phyloP scores from a whole-genome alignment of 2,113 vertebrate species.

The Porphyrio hochstetteri region DNA sequence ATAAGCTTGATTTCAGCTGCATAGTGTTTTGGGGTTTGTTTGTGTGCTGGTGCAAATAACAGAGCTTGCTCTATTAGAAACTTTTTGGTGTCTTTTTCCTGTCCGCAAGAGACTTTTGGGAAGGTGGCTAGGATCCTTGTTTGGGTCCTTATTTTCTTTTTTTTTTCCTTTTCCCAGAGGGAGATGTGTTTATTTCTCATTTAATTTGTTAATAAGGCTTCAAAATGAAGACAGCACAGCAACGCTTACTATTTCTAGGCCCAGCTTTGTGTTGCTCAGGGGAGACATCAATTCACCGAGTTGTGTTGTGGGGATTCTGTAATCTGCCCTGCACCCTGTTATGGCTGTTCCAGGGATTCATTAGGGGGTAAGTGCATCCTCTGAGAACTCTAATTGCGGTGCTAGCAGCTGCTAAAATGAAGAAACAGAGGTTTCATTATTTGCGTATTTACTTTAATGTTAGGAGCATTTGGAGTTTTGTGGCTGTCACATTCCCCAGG shows the following conservation, averaged over 20 bases:
- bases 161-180: not conserved
- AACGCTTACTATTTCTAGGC: not conserved
- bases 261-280: conserved; percentile 14
- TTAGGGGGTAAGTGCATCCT: conserved; percentile 37
- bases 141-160: not conserved
- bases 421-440: conserved; percentile 32
- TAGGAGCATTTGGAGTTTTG: not conserved
- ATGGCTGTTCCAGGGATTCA: conserved; percentile 32
- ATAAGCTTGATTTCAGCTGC: not conserved
- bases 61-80: not conserved
- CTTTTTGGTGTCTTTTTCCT: not conserved
- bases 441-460: not conserved
- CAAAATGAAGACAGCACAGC: not conserved
- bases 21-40: not conserved
- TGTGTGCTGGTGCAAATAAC: rapidly evolving
- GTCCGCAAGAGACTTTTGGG: not conserved
- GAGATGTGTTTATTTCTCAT: not conserved
- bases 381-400: not conserved
- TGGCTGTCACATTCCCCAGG: not conserved
- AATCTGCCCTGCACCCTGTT: conserved; percentile 56
- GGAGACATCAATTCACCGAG: conserved; percentile 3
- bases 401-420: not conserved
- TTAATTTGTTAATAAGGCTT: conserved; percentile 34
- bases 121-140: not conserved
- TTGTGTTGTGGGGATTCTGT: conserved; percentile 33